A percentile compares a stretch with the other conserved stretches of the same genome.
phyloP scores from a whole-genome alignment of 2,888 invertebrate genomes.

The Apamea monoglypha region DNA sequence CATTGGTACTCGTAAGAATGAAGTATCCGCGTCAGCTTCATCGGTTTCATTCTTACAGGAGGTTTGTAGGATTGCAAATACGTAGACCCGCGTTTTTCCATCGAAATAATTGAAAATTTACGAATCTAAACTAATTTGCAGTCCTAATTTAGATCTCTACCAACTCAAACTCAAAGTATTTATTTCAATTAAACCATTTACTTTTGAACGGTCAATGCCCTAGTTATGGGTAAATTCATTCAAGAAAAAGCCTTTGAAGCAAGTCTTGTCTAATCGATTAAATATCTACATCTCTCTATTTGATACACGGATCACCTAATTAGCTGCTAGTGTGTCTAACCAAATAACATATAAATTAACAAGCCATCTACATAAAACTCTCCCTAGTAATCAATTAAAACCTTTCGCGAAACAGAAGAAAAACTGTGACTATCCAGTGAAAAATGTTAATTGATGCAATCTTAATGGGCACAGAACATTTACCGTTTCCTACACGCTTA shows the following conservation, averaged over 20 bases:
- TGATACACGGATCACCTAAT: no score
- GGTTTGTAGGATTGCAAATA: not conserved
- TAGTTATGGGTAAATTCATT: no score
- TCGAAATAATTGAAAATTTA: not conserved
- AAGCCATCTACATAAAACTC: not conserved
- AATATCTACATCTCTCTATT: no score
- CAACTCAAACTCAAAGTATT: no score
- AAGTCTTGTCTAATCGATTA: no score
- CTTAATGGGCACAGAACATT: conserved; percentile 59
- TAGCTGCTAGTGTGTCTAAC: no score
- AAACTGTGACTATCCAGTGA: conserved; percentile 34
- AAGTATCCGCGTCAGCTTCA: no score
- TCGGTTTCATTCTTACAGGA: not conserved
- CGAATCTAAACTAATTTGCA: no score
- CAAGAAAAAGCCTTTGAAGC: no score
- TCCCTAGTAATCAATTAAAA: not conserved
- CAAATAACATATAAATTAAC: not conserved
- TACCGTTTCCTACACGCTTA: conserved; percentile 55
- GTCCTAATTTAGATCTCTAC: not conserved
- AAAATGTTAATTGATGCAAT: conserved; percentile 57
- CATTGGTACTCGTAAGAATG: no score
- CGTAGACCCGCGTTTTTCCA: not conserved
- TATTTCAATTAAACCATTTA: no score
- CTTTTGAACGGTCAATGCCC: no score
- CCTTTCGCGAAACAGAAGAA: conserved; percentile 5